Base-by-base conservation (phyloP, 2,888 invertebrate genomes). In the Ypsolopha sequella region DNA sequence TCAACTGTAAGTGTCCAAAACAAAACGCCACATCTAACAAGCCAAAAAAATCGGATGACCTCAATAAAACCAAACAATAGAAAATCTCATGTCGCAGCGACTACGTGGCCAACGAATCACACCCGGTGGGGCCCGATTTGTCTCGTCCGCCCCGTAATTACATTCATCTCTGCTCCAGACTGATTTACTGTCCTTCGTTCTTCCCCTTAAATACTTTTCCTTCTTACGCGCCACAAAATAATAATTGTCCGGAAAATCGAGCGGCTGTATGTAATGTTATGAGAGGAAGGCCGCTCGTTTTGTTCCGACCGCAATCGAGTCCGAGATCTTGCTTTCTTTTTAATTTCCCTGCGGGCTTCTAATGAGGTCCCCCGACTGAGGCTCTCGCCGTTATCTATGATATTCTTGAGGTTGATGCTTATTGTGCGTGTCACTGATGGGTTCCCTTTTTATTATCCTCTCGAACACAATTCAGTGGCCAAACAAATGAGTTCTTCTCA, bases 371-470 rank as follows among this genome's bases (percentile, higher is more conserved):
- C 82, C 69, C 70, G 78, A 77, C 75, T 72, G 67, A 66, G 67
- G 67, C 65, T 66, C 69, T 55, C 71, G 80, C 78, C 75, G 81
- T 86, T 86, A 84, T 86, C 85, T 86, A 86, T 86, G 86, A 86
- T 86, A 86, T 86, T 86, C 82, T 85, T 82, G 86, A 84, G 86
- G 85, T 85, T 86, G 86, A 86, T 86, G 85, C 86, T 86, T 82
- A 86, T 86, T 86, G 86, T 86, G 86, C 86, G 86, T 86, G 86
- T 85, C 86, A 86, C 85, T 86, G 85, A 85, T 85, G 84, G 80
- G 77, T 82, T 84, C 84, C 81, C 74, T 85, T 84, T 81, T 85
- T 85, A 84, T 85, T 85, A 80, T 84, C 81, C 85, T 81, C 86
- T 84, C 82, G 82, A 86, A 86, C 76, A 85, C 85, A 80, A 85